Percentiles rank a stretch among this genome's conserved stretches.
phyloP scores from a whole-genome alignment of 2,888 invertebrate species.

The Adineta ricciae region DNA sequence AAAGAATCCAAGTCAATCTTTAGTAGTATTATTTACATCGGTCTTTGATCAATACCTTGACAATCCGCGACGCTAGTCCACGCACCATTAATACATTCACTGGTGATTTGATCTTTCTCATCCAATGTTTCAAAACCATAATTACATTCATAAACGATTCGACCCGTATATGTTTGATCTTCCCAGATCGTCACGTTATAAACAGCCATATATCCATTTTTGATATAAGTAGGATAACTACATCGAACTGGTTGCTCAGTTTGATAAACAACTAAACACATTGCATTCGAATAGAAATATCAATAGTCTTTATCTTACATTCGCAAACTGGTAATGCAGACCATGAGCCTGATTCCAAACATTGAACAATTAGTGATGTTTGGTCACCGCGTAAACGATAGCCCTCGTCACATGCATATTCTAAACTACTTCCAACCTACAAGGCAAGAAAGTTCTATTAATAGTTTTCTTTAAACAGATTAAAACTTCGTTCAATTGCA shows the following conservation, averaged over 20 bases:
- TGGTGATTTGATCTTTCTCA: neutral
- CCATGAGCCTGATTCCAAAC: neutral
- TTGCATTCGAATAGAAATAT: neutral
- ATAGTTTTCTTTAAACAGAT: too few species aligned
- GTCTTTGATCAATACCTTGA: neutral
- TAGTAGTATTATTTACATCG: neutral
- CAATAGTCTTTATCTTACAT: neutral
- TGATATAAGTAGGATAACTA: neutral
- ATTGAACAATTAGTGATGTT: neutral
- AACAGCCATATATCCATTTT: neutral
- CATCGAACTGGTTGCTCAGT: neutral
- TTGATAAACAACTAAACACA: neutral
- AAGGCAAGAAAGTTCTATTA: neutral
- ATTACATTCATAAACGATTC: conserved; percentile 2
- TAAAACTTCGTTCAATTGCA: too few species aligned
- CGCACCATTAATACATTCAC: neutral
- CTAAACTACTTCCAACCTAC: neutral
- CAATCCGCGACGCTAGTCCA: neutral
- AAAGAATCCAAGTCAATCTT: neutral
- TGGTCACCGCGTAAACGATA: neutral
- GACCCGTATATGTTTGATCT: conserved; percentile 13
- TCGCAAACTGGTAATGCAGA: neutral
- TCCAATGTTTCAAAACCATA: neutral
- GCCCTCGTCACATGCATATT: neutral
- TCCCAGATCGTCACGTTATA: conserved; percentile 10